Conservation (phyloP, 92 coral and sea anemone species). For the Porites cylindrica region DNA sequence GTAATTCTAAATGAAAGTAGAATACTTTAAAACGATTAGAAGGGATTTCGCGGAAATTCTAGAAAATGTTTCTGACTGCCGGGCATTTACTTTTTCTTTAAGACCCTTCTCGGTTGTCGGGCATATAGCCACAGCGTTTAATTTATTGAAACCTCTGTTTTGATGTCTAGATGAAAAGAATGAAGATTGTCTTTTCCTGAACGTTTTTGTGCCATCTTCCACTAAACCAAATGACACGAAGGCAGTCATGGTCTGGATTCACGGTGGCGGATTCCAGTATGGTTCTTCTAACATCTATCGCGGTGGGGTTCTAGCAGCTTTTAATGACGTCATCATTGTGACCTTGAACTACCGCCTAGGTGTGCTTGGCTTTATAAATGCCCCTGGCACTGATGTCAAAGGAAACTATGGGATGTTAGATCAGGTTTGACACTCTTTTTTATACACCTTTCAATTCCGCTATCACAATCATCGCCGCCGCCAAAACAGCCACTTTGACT, state of each 20-base stretch:
- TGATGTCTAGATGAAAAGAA: neutral
- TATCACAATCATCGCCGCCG: neutral
- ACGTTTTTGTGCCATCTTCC: constrained; percentile 62
- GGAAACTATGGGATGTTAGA: constrained; percentile 79
- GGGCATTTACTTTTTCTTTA: no score
- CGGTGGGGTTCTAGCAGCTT: constrained; percentile 49
- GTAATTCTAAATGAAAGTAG: no score
- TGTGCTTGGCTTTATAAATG: constrained; percentile 71
- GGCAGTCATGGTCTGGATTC: constrained; percentile 77
- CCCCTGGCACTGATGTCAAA: constrained; percentile 71
- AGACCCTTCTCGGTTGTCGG: no score
- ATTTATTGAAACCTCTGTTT: neutral
- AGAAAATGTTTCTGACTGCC: no score
- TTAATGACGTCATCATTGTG: constrained; percentile 75
- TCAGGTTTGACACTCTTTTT: constrained; percentile 33
- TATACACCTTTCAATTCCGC: neutral
- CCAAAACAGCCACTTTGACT: no score
- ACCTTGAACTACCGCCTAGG: constrained; percentile 77
- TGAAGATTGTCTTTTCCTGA: constrained; percentile 77
- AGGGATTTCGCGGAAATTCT: no score
- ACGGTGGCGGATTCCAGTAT: constrained; percentile 66
- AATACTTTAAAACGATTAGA: no score
- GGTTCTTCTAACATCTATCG: constrained; percentile 32
- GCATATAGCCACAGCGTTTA: no score
- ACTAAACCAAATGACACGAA: constrained; percentile 38